Conservation (phyloP, 2,113 vertebrate genomes). For the Planiliza haematocheilus region DNA sequence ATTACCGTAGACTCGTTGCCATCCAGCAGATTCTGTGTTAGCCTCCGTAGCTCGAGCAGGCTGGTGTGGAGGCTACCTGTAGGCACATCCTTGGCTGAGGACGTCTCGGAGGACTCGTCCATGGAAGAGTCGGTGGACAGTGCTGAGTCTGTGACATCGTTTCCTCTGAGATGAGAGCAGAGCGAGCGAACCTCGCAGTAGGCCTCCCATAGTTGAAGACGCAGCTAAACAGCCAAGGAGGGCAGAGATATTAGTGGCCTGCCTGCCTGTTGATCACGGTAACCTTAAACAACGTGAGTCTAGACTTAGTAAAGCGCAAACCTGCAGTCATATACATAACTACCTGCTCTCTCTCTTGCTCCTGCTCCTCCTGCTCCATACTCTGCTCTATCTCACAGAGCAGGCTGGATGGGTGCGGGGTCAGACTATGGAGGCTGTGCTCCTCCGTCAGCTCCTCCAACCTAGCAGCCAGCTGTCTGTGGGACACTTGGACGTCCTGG, state of each 20-base stretch:
- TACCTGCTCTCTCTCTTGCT: slow-evolving; percentile 98
- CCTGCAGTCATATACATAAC: too few relatives aligned
- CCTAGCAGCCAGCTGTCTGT: slow-evolving; percentile 88
- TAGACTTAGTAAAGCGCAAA: not conserved
- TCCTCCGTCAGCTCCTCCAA: slow-evolving; percentile 93
- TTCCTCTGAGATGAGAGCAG: slow-evolving; percentile 96
- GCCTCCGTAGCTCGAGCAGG: slow-evolving; percentile 92
- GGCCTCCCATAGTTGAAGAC: slow-evolving; percentile 97
- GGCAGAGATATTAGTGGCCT: not conserved
- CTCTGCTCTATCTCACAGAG: slow-evolving; percentile 98
- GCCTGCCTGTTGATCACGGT: not conserved
- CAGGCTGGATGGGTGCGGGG: slow-evolving; percentile 89
- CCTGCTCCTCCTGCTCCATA: slow-evolving; percentile 98
- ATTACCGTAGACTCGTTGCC: slow-evolving; percentile 94
- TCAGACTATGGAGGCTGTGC: slow-evolving; percentile 89
- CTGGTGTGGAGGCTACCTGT: slow-evolving; percentile 92
- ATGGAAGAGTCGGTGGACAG: slow-evolving; percentile 98
- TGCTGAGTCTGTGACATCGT: slow-evolving; percentile 94
- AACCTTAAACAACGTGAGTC: not conserved
- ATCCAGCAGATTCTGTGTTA: slow-evolving; percentile 95
- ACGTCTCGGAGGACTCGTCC: slow-evolving; percentile 98
- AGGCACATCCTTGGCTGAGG: slow-evolving; percentile 94
- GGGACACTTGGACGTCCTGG: slow-evolving; percentile 92
- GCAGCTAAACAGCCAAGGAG: slow-evolving; percentile 82
- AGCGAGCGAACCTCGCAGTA: slow-evolving; percentile 96